A percentile compares a stretch with the other conserved stretches of the same genome.
phyloP scores from a whole-genome alignment of 2,888 invertebrate species.

The Pterostichus madidus region DNA sequence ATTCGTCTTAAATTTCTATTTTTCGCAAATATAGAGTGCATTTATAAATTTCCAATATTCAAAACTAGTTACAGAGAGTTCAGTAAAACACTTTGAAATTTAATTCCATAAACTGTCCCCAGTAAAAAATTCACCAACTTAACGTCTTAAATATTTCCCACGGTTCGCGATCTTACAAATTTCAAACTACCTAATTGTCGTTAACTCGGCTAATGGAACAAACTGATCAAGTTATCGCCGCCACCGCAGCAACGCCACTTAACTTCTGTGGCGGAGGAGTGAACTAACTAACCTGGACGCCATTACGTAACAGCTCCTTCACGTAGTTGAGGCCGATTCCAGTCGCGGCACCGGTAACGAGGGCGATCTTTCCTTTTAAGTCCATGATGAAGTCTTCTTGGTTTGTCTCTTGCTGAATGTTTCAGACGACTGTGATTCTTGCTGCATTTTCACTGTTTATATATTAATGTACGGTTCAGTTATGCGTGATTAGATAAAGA shows the following conservation, averaged over 20 bases:
- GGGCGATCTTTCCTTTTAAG: conserved; percentile 73
- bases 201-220: conserved; percentile 33
- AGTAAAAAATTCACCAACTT: not conserved
- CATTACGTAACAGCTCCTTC: conserved; percentile 77
- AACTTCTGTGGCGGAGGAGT: conserved; percentile 3
- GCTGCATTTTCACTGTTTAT: not conserved
- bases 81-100: no score
- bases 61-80: no score
- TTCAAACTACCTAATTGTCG: conserved; percentile 28
- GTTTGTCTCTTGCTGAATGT: conserved; percentile 24
- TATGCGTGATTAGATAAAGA: conserved; percentile 26
- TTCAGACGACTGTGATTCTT: not conserved
- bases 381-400: conserved; percentile 69
- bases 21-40: no score
- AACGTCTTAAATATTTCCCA: conserved; percentile 32
- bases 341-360: conserved; percentile 79
- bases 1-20: no score
- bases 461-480: conserved; percentile 15
- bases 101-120: no score
- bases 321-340: conserved; percentile 79
- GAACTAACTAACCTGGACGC: conserved; percentile 73
- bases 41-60: no score
- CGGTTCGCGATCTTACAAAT: conserved; percentile 15
- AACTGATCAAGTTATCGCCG: conserved; percentile 36
- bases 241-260: conserved; percentile 7